Conservation (phyloP, 1,140 invertebrate species). For the Zaprionus inermis region DNA sequence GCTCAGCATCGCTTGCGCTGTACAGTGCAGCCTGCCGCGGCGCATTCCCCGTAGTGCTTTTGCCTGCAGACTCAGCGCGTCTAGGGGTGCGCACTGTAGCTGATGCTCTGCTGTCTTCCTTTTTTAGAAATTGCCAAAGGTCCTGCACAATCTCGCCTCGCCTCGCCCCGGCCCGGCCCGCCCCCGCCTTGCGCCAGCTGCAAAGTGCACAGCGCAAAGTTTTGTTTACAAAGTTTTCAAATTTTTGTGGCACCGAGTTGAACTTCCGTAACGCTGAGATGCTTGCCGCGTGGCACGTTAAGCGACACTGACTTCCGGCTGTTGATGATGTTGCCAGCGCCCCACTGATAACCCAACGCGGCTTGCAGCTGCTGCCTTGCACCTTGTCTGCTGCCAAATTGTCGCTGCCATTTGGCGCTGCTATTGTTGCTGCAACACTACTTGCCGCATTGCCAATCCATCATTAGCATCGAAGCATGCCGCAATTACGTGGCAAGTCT, state of each 20-base stretch:
- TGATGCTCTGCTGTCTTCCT: slow-evolving; percentile 8
- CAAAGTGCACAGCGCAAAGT: slow-evolving; percentile 77
- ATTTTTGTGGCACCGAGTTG: slow-evolving; percentile 81
- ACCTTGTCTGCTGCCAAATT: neutral
- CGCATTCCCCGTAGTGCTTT: neutral
- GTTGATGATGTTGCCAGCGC: slow-evolving; percentile 44
- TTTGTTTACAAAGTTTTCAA: slow-evolving; percentile 83
- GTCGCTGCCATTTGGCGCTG: neutral
- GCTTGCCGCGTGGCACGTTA: slow-evolving; percentile 30
- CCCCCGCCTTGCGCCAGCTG: slow-evolving; percentile 33
- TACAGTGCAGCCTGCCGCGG: neutral
- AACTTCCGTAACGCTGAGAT: slow-evolving; percentile 60
- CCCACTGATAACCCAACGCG: slow-evolving; percentile 55
- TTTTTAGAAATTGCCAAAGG: slow-evolving; percentile 34
- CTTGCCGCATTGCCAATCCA: slow-evolving; percentile 51
- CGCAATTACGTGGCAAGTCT: slow-evolving; percentile 74
- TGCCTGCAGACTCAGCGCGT: neutral
- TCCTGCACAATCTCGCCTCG: slow-evolving; percentile 36
- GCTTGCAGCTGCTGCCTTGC: slow-evolving; percentile 40
- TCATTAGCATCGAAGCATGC: slow-evolving; percentile 57
- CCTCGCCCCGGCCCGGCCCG: too few relatives aligned
- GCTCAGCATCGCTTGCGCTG: slow-evolving; percentile 10
- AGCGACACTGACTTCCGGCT: slow-evolving; percentile 66
- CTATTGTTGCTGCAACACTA: slow-evolving; percentile 3
- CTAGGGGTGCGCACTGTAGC: neutral